These are phyloP conservation scores for Ormyrus labotus DNA, from an alignment of 2,888 invertebrate species.

Conservation along the genomic window DNA sequence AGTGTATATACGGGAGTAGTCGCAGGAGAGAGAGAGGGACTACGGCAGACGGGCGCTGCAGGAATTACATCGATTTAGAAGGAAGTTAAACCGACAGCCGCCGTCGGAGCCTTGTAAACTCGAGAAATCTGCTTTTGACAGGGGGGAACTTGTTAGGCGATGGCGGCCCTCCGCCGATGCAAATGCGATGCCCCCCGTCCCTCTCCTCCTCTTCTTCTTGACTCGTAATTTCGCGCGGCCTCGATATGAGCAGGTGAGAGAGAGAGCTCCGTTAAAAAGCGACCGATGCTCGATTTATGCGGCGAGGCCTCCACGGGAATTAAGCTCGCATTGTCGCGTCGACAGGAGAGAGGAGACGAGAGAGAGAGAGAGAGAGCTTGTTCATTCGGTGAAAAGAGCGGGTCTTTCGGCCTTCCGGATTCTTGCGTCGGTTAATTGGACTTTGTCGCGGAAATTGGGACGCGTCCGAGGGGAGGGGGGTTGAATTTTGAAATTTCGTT, in stretches of 20 bases:
- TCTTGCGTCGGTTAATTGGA: not conserved
- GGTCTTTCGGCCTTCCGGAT: not conserved
- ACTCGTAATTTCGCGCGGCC: slow-evolving; percentile 8
- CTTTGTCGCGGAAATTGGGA: not conserved
- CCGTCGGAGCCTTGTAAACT: slow-evolving; percentile 51
- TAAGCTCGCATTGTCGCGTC: not conserved
- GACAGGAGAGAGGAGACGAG: not conserved
- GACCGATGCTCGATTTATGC: no score
- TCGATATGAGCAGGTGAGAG: slow-evolving; percentile 4
- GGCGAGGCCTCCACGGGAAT: not conserved
- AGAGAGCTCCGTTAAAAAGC: not conserved
- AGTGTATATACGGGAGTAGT: not conserved
- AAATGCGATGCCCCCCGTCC: slow-evolving; percentile 24
- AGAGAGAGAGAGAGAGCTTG: not conserved
- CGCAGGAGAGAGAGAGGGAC: not conserved
- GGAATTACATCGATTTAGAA: slow-evolving; percentile 57
- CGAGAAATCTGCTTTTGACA: slow-evolving; percentile 57
- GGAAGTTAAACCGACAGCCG: slow-evolving; percentile 51
- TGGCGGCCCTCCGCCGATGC: slow-evolving; percentile 28
- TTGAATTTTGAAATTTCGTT: slow-evolving; percentile 9
- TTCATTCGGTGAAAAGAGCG: not conserved
- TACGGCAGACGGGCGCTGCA: not conserved
- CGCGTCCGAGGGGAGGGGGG: not conserved
- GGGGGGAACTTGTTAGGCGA: slow-evolving; percentile 45
- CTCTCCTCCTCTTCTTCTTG: not conserved